Conservation (phyloP, 2,113 vertebrate species). For the Burhinus bistriatus region DNA sequence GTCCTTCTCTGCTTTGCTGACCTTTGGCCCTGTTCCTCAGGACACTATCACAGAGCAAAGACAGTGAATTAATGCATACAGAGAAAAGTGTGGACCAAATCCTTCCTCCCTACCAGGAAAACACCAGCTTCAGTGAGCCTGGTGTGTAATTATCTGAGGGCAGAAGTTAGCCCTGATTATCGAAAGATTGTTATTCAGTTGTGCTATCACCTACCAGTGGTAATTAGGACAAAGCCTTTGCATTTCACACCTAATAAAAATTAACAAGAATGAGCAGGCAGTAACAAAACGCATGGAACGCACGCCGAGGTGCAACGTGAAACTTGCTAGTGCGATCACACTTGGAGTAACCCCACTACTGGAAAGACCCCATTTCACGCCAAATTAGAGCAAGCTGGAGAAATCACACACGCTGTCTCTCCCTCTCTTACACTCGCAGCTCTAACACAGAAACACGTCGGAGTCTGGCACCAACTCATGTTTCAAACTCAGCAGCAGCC, state of each 20-base stretch:
- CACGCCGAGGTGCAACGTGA: rapidly evolving
- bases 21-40: background rate
- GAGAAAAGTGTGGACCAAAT: background rate
- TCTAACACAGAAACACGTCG: background rate
- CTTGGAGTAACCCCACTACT: background rate
- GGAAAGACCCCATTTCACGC: background rate
- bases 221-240: background rate
- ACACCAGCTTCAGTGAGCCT: background rate
- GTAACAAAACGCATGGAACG: background rate
- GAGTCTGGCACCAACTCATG: background rate
- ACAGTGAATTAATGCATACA: rapidly evolving
- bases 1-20: background rate
- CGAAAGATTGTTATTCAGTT: background rate
- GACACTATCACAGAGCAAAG: background rate
- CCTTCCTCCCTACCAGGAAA: background rate
- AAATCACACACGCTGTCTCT: background rate
- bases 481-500: background rate
- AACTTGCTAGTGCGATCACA: background rate
- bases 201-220: background rate
- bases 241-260: conserved; percentile 2
- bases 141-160: background rate
- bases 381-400: background rate
- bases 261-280: background rate
- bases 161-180: background rate
- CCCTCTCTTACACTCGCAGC: background rate